Conservation (phyloP, 2,797 vertebrate genomes). For the Neoniphon sammara region DNA sequence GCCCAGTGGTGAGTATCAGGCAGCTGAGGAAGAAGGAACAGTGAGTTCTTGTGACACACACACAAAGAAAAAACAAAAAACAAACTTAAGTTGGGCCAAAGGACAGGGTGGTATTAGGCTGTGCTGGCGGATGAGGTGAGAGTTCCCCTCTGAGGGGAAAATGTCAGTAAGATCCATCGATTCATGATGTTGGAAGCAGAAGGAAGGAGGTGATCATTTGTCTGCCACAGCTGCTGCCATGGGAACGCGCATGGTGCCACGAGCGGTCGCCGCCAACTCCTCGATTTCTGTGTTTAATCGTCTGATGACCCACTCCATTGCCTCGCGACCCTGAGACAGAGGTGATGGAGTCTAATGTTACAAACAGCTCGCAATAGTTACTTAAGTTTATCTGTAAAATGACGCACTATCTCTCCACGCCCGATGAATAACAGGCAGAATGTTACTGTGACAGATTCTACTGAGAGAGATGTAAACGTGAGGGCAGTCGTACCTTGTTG, state of each 20-base stretch:
- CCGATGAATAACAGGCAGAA: too few species aligned
- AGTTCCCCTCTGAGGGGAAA: conserved; percentile 35
- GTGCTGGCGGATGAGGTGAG: conserved; percentile 49
- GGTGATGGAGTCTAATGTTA: background rate
- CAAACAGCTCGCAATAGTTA: background rate
- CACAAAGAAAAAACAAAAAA: conserved; percentile 12
- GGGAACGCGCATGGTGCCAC: conserved; percentile 87
- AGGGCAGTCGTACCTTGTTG: conserved; percentile 86
- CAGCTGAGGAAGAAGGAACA: conserved; percentile 34
- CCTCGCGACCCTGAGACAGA: conserved; percentile 91
- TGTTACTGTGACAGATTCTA: too few species aligned
- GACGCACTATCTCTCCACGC: too few species aligned
- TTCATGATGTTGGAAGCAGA: conserved; percentile 41
- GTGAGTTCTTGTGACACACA: conserved; percentile 16
- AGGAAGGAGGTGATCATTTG: conserved; percentile 81
- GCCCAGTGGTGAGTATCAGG: background rate
- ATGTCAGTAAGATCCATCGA: conserved; percentile 49
- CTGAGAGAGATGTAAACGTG: too few species aligned
- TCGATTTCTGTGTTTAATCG: conserved; percentile 93
- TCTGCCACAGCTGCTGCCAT: conserved; percentile 93
- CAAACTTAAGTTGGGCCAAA: conserved; percentile 5
- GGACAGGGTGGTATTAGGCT: conserved; percentile 48
- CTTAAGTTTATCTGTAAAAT: too few species aligned
- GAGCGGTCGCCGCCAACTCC: conserved; percentile 90
- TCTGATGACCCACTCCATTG: conserved; percentile 97